A percentile compares a stretch with the other conserved stretches of the same genome.
These are phyloP conservation scores for Cryptophagus acutangulus DNA, from an alignment of 2,888 invertebrate genomes.

Conservation along the genomic window DNA sequence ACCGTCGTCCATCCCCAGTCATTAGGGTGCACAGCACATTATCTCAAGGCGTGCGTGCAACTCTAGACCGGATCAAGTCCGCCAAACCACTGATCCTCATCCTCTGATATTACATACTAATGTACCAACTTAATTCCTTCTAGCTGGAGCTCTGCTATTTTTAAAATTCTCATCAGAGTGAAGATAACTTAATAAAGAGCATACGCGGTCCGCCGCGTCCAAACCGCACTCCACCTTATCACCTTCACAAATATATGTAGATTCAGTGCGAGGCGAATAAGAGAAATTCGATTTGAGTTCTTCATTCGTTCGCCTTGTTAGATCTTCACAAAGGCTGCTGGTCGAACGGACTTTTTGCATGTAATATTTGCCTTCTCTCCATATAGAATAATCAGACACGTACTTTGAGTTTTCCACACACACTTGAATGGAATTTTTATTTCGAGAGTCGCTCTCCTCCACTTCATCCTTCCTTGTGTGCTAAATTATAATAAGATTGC, in stretches of 20 bases:
- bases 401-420: slow-evolving; percentile 9
- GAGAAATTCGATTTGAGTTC: slow-evolving; percentile 47
- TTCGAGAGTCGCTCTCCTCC: slow-evolving; percentile 1
- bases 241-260: slow-evolving; percentile 46
- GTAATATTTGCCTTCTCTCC: slow-evolving; percentile 34
- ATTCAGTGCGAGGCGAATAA: slow-evolving; percentile 39
- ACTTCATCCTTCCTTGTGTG: too few relatives aligned
- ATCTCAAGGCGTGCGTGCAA: slow-evolving; percentile 46
- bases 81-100: slow-evolving; percentile 43
- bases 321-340: slow-evolving; percentile 42
- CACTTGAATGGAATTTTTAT: too few relatives aligned
- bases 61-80: slow-evolving; percentile 44
- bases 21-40: slow-evolving; percentile 46
- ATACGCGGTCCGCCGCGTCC: slow-evolving; percentile 27
- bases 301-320: slow-evolving; percentile 44
- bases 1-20: slow-evolving; percentile 39
- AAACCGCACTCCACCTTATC: slow-evolving; percentile 23
- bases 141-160: background rate
- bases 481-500: slow-evolving; percentile 34
- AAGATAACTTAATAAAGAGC: slow-evolving; percentile 37
- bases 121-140: slow-evolving; percentile 26
- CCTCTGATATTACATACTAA: slow-evolving; percentile 47
- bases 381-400: slow-evolving; percentile 18
- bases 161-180: background rate
- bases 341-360: slow-evolving; percentile 38